phyloP scores from a whole-genome alignment of 2,797 vertebrate species.

The Catamblyrhynchus diadema region DNA sequence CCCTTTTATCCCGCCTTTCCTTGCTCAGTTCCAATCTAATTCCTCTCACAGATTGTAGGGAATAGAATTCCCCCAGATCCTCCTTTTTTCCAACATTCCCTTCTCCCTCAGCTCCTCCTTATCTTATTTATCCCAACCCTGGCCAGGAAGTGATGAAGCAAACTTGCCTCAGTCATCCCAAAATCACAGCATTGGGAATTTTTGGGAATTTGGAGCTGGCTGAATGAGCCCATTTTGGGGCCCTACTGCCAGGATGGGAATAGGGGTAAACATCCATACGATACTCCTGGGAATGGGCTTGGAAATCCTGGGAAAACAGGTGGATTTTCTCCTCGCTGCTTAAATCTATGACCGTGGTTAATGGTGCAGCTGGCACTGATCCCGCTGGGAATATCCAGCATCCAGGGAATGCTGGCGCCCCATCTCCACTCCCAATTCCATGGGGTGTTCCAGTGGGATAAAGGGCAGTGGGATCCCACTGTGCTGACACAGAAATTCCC shows the following conservation, averaged over 20 bases:
- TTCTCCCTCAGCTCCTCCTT: background rate
- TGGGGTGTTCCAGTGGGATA: background rate
- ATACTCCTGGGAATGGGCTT: background rate
- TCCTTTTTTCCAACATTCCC: background rate
- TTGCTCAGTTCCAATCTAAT: background rate
- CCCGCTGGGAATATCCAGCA: rapidly evolving
- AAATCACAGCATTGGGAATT: rapidly evolving
- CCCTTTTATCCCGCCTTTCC: background rate
- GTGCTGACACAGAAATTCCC: background rate
- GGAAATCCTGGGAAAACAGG: conserved; percentile 21
- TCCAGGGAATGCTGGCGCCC: background rate
- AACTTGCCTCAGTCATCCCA: background rate
- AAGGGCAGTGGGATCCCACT: rapidly evolving
- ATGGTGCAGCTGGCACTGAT: background rate
- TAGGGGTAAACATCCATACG: background rate
- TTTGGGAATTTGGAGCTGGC: background rate
- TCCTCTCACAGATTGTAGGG: background rate
- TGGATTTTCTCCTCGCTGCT: background rate
- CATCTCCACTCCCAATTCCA: background rate
- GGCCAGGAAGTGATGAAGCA: background rate
- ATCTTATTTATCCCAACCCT: rapidly evolving
- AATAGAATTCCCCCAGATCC: background rate
- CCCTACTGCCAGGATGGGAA: background rate
- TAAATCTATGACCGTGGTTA: background rate
- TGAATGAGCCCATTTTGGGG: background rate